Percentiles rank a stretch among this genome's conserved stretches.
These are phyloP conservation scores for Cyclargus thomasi DNA, from an alignment of 1,140 invertebrate genomes.

Conservation along the genomic window DNA sequence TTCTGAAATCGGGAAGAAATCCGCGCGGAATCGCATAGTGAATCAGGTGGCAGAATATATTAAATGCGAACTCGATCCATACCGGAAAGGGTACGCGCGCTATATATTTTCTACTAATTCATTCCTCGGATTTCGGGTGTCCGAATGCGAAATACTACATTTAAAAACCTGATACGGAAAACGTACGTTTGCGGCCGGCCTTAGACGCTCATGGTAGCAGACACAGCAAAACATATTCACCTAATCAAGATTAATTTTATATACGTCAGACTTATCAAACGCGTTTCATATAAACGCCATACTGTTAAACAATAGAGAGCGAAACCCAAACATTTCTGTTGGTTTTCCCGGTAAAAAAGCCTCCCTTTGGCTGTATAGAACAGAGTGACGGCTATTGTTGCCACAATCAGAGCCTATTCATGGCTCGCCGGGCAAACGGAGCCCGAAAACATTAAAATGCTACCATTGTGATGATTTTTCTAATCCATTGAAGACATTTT, in stretches of 20 bases:
- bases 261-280: constrained; percentile 1
- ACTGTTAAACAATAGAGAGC: constrained; percentile 50
- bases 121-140: no score
- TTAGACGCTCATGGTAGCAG: no score
- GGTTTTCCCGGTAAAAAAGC: constrained; percentile 49
- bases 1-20: no score
- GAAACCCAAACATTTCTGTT: constrained; percentile 55
- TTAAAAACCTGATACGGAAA: no score
- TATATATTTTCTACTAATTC: no score
- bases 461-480: constrained; percentile 44
- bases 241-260: not conserved
- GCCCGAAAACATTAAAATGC: constrained; percentile 62
- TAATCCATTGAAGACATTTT: constrained; percentile 34
- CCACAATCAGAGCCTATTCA: constrained; percentile 52
- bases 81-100: no score
- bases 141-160: no score
- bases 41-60: no score
- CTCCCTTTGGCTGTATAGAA: constrained; percentile 47
- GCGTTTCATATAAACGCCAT: constrained; percentile 37
- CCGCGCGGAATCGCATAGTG: no score
- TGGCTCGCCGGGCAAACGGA: constrained; percentile 45
- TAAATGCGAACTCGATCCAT: no score
- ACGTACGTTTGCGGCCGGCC: no score
- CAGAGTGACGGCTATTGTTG: constrained; percentile 50
- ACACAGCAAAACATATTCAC: not conserved